phyloP scores from a whole-genome alignment of 2,113 vertebrate species.

The Sus scrofa region DNA sequence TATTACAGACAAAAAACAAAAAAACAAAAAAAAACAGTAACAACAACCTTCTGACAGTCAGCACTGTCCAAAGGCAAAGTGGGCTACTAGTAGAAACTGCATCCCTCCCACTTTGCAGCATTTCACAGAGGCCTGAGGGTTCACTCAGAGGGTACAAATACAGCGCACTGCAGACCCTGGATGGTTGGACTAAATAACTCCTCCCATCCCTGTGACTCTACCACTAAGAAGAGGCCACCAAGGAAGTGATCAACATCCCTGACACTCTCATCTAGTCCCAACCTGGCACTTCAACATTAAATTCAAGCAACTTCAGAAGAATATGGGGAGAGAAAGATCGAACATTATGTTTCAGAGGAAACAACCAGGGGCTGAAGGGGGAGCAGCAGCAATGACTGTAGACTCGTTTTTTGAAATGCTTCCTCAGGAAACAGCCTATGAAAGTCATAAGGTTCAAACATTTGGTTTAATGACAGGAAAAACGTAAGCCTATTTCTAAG shows the following conservation, averaged over 20 bases:
- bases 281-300: neutral
- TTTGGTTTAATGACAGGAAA: neutral
- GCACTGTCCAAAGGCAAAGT: neutral
- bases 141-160: neutral
- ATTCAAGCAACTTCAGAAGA: neutral
- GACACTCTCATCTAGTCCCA: neutral
- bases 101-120: neutral
- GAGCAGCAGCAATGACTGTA: neutral
- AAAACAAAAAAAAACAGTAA: neutral
- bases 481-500: slow-evolving; percentile 13
- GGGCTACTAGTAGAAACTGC: neutral
- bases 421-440: slow-evolving; percentile 16
- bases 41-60: neutral
- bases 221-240: neutral
- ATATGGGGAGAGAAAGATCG: neutral
- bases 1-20: neutral
- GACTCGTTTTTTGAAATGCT: neutral
- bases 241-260: neutral
- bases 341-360: neutral
- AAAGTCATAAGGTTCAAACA: neutral
- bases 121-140: neutral
- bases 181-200: neutral
- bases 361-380: neutral
- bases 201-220: neutral
- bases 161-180: neutral